These are phyloP conservation scores for Astropecten irregularis DNA, from an alignment of 53 echinoderm and acorn worm species.

Conservation along the genomic window DNA sequence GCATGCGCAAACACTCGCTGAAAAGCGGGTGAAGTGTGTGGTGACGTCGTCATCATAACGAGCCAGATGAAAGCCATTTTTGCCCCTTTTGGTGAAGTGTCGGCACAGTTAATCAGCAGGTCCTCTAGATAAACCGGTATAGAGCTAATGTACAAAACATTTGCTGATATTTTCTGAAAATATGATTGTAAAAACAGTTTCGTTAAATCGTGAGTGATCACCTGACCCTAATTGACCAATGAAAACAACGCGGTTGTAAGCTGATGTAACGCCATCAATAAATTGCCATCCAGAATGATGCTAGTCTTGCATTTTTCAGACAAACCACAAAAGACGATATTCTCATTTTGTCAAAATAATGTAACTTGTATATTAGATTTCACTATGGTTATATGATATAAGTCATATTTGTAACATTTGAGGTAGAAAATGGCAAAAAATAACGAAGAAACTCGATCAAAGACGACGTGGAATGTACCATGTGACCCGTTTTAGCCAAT, in stretches of 20 bases:
- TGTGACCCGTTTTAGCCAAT: conserved; percentile 88
- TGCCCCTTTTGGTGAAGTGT: not conserved
- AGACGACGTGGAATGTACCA: conserved; percentile 64
- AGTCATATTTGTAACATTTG: conserved; percentile 16
- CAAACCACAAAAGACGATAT: not conserved
- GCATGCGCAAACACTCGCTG: conserved; percentile 56
- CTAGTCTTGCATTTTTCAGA: conserved; percentile 15
- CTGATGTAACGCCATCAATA: conserved; percentile 48
- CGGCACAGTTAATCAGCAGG: not conserved
- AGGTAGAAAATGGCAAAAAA: conserved; percentile 47
- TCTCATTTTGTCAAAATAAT: not conserved
- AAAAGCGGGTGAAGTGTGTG: conserved; percentile 16
- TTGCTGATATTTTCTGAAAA: not conserved
- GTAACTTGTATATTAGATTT: not conserved
- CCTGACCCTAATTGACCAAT: conserved; percentile 49
- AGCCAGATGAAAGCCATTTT: not conserved
- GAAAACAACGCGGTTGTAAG: conserved; percentile 43
- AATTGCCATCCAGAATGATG: conserved; percentile 11
- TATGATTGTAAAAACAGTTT: conserved; percentile 7
- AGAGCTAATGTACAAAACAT: not conserved
- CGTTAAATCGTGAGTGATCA: conserved; percentile 4
- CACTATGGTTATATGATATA: not conserved
- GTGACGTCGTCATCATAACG: not conserved
- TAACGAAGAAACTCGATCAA: not conserved
- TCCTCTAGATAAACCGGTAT: not conserved